Base-by-base conservation (phyloP, 2,113 vertebrate species). In the Halichoeres trimaculatus region DNA sequence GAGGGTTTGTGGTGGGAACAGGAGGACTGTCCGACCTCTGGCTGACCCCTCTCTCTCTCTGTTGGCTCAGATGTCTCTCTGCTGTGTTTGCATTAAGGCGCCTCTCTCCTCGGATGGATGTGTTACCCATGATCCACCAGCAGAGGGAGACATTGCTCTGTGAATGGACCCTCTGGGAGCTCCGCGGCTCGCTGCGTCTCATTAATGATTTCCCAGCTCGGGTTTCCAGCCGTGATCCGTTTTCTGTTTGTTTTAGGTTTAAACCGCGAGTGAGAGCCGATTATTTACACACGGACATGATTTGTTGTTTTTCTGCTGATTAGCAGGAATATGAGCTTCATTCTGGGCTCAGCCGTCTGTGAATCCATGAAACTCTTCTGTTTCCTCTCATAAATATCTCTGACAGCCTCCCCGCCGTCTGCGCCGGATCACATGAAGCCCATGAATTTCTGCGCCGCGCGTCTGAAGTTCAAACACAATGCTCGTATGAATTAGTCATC, bases 121-220 rank as follows among this genome's bases (percentile, higher is more conserved):
- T 50, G 64, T 20, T 85, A 56, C n/a, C 48, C 0, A 0, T 0
- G 0, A 20, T 0, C 26, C 12, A 4, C 86, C 93, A 82, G 77
- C 76, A 90, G 93, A 87, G 90, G 90, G 91, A 45, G 74, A 70
- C 78, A 76, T 81, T 68, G 45, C 71, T 48, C 83, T 45, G 84
- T 78, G 64, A 26, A 80, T 45, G 0, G 36, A 40, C 8, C 2
- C 38, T 0, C 14, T 30, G 51, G 19, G 4, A 30, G 40, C 41
- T 19, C 17, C 57, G 13, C 12, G 0, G 10, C 47, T 52, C 17
- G 3, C n/a, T 4, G 10, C 13, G 8, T 41, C 24, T 56, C 60
- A 14, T 26, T 60, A 24, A 30, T 19, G 20, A 19, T 24, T 48
- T 40, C n/a, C 3, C 50, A 67, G 13, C 40, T 70, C 56, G 45